Evolutionary conservation across 2,888 invertebrate genomes (phyloP).

Genomic region (Endomychus coccineus): DNA sequence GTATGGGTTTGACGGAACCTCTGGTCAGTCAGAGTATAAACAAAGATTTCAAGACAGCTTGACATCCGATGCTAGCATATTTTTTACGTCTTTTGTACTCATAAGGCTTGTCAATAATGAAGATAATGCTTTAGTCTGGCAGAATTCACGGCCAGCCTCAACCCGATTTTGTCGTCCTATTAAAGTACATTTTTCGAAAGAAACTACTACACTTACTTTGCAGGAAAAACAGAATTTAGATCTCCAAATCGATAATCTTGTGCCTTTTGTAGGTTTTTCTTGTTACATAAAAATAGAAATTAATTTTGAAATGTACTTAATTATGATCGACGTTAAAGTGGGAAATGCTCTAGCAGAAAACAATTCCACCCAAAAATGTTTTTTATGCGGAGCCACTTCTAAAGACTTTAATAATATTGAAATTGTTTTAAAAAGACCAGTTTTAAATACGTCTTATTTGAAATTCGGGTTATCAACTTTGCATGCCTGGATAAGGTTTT

Average conservation of each 20-base stretch:
- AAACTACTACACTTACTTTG: constrained; percentile 18
- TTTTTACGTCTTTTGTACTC: constrained; percentile 21
- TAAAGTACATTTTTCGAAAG: constrained; percentile 18
- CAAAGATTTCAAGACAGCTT: constrained; percentile 21
- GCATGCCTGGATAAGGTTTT: constrained; percentile 19
- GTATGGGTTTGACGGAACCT: constrained; percentile 28
- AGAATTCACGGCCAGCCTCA: constrained; percentile 24
- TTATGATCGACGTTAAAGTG: constrained; percentile 24
- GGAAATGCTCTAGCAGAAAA: constrained; percentile 13
- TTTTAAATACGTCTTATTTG: constrained; percentile 10
- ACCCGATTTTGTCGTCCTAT: constrained; percentile 23
- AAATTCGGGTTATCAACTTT: constrained; percentile 21
- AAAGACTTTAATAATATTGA: constrained; percentile 13
- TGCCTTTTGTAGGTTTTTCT: background rate
- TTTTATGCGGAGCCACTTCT: constrained; percentile 9
- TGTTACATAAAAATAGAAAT: background rate
- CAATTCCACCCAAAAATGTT: constrained; percentile 9
- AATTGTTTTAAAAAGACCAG: constrained; percentile 4
- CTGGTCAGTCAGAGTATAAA: constrained; percentile 22
- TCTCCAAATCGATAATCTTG: background rate
- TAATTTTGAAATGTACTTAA: constrained; percentile 20
- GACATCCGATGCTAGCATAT: constrained; percentile 23
- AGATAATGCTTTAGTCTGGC: constrained; percentile 15
- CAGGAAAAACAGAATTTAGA: constrained; percentile 20
- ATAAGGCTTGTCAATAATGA: constrained; percentile 7